Evolutionary conservation across 2,888 invertebrate species (phyloP).

Genomic region (Neocrepidodera transversa): DNA sequence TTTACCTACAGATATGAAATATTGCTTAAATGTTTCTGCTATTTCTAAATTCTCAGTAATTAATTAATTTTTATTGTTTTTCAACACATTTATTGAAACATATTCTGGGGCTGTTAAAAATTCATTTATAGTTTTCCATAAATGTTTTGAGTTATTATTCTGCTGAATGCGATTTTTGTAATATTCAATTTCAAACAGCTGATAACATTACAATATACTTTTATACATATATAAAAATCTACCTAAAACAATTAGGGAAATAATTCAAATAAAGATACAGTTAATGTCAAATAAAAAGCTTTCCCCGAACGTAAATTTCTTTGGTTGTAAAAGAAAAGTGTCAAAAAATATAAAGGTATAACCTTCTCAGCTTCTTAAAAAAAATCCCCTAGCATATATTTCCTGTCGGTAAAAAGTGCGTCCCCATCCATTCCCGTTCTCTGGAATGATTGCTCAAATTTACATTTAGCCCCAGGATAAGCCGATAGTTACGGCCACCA

Average conservation of each 20-base stretch:
- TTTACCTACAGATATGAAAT: constrained; percentile 4
- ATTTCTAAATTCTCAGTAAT: constrained; percentile 1
- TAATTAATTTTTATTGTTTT: not conserved
- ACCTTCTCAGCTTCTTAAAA: constrained; percentile 6
- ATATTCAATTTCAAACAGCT: not conserved
- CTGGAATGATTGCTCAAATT: constrained; percentile 27
- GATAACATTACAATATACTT: too few relatives aligned
- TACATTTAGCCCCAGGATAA: constrained; percentile 28
- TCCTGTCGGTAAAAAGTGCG: constrained; percentile 16
- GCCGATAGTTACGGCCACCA: constrained; percentile 26
- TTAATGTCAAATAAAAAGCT: too few relatives aligned
- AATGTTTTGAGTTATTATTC: constrained; percentile 1
- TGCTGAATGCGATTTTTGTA: constrained; percentile 1
- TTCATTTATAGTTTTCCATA: constrained; percentile 15
- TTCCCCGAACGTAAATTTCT: too few relatives aligned
- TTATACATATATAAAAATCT: too few relatives aligned
- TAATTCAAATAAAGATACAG: too few relatives aligned
- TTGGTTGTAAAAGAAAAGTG: not conserved
- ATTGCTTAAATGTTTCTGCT: constrained; percentile 6
- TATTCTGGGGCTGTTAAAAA: not conserved
- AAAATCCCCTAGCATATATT: constrained; percentile 24
- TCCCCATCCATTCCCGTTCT: constrained; percentile 18
- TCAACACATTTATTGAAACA: not conserved
- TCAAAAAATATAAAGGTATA: constrained; percentile 18
- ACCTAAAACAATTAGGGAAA: too few relatives aligned